Evolutionary conservation across 1,140 invertebrate genomes (phyloP).

Genomic region (Laupala kohalensis): DNA sequence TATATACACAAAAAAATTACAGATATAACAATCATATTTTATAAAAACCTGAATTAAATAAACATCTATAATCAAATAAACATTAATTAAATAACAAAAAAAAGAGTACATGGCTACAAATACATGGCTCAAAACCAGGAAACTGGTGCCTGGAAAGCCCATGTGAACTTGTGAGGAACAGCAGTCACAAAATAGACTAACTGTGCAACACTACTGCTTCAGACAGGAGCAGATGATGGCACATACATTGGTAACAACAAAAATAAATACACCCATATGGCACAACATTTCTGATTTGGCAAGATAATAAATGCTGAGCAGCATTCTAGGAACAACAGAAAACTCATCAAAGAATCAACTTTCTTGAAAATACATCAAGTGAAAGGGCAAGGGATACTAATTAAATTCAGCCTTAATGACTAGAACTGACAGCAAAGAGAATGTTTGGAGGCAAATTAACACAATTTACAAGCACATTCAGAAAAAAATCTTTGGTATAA

Average conservation of each 20-base stretch:
- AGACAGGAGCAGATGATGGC: background rate
- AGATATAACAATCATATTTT: background rate
- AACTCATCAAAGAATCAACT: background rate
- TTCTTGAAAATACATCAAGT: background rate
- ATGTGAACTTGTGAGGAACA: background rate
- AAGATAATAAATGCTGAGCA: background rate
- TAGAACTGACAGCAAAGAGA: background rate
- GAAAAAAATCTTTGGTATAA: background rate
- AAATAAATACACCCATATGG: background rate
- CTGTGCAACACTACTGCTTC: background rate
- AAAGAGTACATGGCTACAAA: background rate
- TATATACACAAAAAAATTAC: background rate
- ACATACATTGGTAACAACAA: background rate
- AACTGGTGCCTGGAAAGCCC: background rate
- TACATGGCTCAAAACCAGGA: background rate
- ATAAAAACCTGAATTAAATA: background rate
- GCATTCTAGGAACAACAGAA: background rate
- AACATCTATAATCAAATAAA: background rate
- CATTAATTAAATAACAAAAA: too few species aligned
- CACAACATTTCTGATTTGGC: background rate
- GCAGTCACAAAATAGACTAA: background rate
- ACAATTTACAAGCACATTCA: background rate
- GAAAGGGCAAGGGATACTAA: background rate
- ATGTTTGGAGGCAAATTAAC: background rate
- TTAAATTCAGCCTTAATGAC: background rate